Evolutionary conservation across 2,888 invertebrate genomes (phyloP), one percentile per base, ranked within the genome.

Genomic region (Agriotes lineatus): DNA sequence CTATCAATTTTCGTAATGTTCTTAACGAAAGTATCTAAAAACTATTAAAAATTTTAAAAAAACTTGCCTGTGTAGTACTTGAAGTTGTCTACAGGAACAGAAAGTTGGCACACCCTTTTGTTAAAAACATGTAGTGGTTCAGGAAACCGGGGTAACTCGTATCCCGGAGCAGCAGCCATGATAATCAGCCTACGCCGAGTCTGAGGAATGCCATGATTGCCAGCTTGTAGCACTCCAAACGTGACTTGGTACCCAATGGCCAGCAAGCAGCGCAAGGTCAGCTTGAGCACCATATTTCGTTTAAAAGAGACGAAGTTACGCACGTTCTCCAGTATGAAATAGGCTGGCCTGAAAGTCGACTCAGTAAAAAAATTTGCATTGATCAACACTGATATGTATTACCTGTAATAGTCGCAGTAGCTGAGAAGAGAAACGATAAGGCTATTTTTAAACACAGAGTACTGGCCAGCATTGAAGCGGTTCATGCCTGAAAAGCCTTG

Each of bases 401-500:
- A 81, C 78, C 95, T 87, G 80, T 93, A 95, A 82, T 89, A 95
- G 82, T 96, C 96, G 80, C 94, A 94, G 82, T 91, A 95, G 19
- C 94, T 93, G 18, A 95, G 86, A 81, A 90, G 95, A 0, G 94
- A 90, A 0, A 92, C 92, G 14, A 95, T 91, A 10, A 95, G 85
- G 0, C 95, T 95, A 82, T 94, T 95, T 85, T 94, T 95, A 79
- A 95, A 95, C 73, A 90, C 87, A 1, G 94, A 94, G 82, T 95
- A 94, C 75, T 94, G 92, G 25, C 94, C 86, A 0, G 91, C 91
- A 83, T 93, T 95, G 82, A 95, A 96, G 58, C 94, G 86, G 83
- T 95, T 95, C 94, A 95, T 94, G 39, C 94, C 94, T 52, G 93
- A 93, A 84, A 95, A 96, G 2, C 95, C 95, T 83, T 95, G 95